Conservation (phyloP, 2,113 vertebrate genomes). For the Hemibagrus wyckioides region DNA sequence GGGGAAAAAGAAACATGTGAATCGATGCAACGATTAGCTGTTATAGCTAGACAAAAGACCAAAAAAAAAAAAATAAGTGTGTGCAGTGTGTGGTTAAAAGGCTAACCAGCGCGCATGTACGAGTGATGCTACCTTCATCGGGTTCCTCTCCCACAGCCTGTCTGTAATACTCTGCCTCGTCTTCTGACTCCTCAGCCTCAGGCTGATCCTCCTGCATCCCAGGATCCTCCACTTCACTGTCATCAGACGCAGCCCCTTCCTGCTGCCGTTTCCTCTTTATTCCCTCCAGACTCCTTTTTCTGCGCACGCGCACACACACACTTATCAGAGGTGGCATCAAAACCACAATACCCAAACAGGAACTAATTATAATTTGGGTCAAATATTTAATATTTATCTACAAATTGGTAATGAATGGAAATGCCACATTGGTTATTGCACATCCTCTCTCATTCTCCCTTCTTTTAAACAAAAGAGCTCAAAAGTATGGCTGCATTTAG, state of each 20-base stretch:
- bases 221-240: slow-evolving; percentile 86
- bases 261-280: slow-evolving; percentile 72
- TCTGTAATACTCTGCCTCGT: slow-evolving; percentile 87
- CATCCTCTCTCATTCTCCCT: neutral
- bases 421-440: neutral
- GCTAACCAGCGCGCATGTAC: slow-evolving; percentile 62
- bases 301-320: slow-evolving; percentile 47
- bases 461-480: neutral
- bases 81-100: neutral
- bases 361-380: neutral
- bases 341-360: neutral
- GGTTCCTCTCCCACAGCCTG: slow-evolving; percentile 88
- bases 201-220: slow-evolving; percentile 66
- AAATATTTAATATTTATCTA: too few species aligned
- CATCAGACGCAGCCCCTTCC: slow-evolving; percentile 46
- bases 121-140: slow-evolving; percentile 79
- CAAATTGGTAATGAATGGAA: neutral
- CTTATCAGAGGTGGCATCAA: neutral
- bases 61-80: neutral
- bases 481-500: neutral
- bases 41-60: neutral
- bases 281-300: slow-evolving; percentile 83
- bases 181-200: slow-evolving; percentile 72
- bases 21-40: neutral
- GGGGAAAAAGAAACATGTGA: too few species aligned